Percentiles rank a stretch among this genome's conserved stretches.
Evolutionary conservation across 2,888 invertebrate species (phyloP).

Genomic region (Drosophila testacea): DNA sequence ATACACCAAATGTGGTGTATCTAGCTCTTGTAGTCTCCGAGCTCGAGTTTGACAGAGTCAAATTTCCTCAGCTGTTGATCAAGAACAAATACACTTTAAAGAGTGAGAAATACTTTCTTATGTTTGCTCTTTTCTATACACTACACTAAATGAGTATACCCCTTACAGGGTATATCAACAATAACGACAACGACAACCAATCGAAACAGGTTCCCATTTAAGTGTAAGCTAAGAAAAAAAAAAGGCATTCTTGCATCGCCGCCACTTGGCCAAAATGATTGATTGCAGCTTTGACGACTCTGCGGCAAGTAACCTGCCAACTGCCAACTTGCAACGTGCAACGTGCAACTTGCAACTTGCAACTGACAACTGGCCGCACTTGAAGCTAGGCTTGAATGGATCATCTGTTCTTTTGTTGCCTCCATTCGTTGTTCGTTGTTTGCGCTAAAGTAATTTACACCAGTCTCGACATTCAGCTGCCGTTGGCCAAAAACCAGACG

Average conservation of each 20-base stretch:
- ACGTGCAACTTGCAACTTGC: constrained; percentile 22
- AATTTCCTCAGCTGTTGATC: too few relatives aligned
- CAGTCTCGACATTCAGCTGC: constrained; percentile 56
- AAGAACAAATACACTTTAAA: too few relatives aligned
- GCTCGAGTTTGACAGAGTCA: too few relatives aligned
- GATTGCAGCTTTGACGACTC: constrained; percentile 81
- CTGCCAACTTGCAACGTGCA: constrained; percentile 40
- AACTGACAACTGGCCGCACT: constrained; percentile 48
- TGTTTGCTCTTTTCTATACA: too few relatives aligned
- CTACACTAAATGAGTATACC: too few relatives aligned
- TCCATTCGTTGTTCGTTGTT: constrained; percentile 17
- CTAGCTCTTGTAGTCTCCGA: too few relatives aligned
- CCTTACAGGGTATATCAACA: too few relatives aligned
- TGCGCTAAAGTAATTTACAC: constrained; percentile 65
- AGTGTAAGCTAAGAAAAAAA: constrained; percentile 41
- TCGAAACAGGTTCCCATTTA: constrained; percentile 74
- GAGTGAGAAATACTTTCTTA: too few relatives aligned
- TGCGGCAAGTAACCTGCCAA: constrained; percentile 55
- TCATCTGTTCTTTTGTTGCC: constrained; percentile 36
- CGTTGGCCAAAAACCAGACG: constrained; percentile 54
- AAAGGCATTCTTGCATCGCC: constrained; percentile 45
- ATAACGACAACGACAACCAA: constrained; percentile 26
- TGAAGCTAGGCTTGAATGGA: constrained; percentile 42
- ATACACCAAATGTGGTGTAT: too few relatives aligned
- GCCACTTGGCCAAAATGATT: constrained; percentile 77